Evolutionary conservation across 2,888 invertebrate genomes (phyloP).

Genomic region (Agrilus biguttatus): DNA sequence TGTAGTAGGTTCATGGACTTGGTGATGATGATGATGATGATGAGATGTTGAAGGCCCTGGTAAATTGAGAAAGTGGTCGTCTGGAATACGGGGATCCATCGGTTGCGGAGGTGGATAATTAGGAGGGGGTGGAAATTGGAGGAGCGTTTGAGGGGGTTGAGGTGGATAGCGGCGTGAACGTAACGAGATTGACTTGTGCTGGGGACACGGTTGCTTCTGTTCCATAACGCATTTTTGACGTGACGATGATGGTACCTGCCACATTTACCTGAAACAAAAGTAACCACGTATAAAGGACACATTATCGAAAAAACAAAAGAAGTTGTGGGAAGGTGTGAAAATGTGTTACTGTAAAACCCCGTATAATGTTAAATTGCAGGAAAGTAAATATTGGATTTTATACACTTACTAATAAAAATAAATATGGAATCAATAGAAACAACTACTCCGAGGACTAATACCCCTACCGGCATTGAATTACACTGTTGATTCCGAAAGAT

Average conservation of each 20-base stretch:
- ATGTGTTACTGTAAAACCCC: too few relatives aligned
- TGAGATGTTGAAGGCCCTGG: slow-evolving; percentile 21
- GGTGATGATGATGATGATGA: slow-evolving; percentile 13
- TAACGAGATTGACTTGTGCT: slow-evolving; percentile 1
- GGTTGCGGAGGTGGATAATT: slow-evolving; percentile 47
- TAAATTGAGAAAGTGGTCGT: slow-evolving; percentile 22
- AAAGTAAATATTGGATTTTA: too few relatives aligned
- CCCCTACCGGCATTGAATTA: too few relatives aligned
- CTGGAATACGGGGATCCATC: slow-evolving; percentile 23
- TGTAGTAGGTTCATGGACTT: slow-evolving; percentile 19
- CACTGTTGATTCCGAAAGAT: too few relatives aligned
- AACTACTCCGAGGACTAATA: too few relatives aligned
- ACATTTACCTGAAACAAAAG: slow-evolving; percentile 24
- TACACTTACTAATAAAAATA: too few relatives aligned
- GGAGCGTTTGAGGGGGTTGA: slow-evolving; percentile 29
- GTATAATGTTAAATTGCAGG: too few relatives aligned
- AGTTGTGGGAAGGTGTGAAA: too few relatives aligned
- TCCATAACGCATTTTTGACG: slow-evolving; percentile 23
- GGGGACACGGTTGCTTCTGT: slow-evolving; percentile 10
- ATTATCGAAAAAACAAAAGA: neutral
- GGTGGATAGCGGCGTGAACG: slow-evolving; percentile 6
- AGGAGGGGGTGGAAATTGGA: slow-evolving; percentile 64
- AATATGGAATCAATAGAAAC: too few relatives aligned
- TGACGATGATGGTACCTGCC: slow-evolving; percentile 20
- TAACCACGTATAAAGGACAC: neutral